Conservation (phyloP, 2,113 vertebrate genomes). For the Melanerpes formicivorus region DNA sequence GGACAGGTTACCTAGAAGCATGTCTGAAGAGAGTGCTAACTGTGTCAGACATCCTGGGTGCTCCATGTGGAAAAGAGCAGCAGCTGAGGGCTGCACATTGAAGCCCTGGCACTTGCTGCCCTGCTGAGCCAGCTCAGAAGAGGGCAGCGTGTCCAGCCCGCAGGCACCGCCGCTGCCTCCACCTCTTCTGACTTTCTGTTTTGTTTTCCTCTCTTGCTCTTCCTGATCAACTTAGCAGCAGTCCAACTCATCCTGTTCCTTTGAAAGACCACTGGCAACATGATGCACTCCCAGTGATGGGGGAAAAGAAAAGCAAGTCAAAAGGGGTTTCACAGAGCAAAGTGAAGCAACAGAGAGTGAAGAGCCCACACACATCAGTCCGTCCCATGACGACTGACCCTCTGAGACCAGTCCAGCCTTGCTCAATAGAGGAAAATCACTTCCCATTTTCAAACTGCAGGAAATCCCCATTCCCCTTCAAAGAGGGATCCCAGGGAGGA, state of each 20-base stretch:
- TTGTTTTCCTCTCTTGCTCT: not conserved
- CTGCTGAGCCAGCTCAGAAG: not conserved
- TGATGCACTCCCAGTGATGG: not conserved
- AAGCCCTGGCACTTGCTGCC: not conserved
- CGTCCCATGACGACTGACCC: not conserved
- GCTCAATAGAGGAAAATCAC: constrained; percentile 43
- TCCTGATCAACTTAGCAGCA: not conserved
- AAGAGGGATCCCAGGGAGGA: constrained; percentile 60
- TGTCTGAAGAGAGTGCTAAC: not conserved
- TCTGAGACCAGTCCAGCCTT: constrained; percentile 30
- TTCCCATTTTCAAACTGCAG: constrained; percentile 64
- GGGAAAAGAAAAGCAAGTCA: not conserved
- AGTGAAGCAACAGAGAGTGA: not conserved
- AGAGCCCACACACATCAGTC: not conserved
- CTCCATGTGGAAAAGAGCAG: not conserved
- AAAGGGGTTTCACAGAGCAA: not conserved
- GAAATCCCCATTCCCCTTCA: constrained; percentile 28
- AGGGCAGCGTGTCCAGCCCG: not conserved
- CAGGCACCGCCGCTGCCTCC: not conserved
- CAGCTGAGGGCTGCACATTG: not conserved
- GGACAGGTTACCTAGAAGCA: not conserved
- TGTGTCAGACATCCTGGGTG: not conserved
- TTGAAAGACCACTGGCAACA: not conserved
- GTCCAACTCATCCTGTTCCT: not conserved
- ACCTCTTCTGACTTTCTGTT: not conserved